Evolutionary conservation across 1,140 invertebrate genomes (phyloP).

Genomic region (Tetramorium simillimum): DNA sequence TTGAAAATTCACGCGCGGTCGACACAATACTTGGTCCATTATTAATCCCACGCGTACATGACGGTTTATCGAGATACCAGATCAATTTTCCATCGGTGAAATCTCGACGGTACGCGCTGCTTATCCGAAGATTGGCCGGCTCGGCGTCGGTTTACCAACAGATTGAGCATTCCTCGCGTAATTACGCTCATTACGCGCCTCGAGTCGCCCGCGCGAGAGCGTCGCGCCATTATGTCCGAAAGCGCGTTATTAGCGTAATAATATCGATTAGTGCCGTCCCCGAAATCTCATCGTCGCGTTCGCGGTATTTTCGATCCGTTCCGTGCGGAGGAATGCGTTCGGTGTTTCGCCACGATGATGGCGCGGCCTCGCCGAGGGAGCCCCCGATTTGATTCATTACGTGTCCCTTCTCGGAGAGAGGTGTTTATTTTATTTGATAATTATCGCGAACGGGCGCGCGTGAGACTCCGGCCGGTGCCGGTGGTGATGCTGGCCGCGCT

Average conservation of each 20-base stretch:
- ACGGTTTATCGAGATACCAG: conserved; percentile 11
- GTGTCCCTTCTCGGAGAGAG: conserved; percentile 67
- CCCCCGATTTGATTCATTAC: conserved; percentile 67
- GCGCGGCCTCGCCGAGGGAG: conserved; percentile 1
- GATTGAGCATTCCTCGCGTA: conserved; percentile 57
- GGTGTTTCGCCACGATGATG: conserved; percentile 50
- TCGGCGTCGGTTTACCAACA: conserved; percentile 46
- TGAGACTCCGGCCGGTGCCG: background rate
- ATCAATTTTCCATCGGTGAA: conserved; percentile 41
- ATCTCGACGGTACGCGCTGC: conserved; percentile 11
- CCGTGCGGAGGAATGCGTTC: conserved; percentile 36
- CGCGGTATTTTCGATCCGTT: conserved; percentile 41
- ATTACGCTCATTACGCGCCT: conserved; percentile 51
- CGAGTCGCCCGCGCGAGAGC: conserved; percentile 42
- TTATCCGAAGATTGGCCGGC: conserved; percentile 48
- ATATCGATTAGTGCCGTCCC: conserved; percentile 56
- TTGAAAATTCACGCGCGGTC: background rate
- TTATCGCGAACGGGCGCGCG: conserved; percentile 65
- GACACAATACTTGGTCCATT: background rate
- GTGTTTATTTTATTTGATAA: conserved; percentile 81
- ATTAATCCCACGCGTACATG: conserved; percentile 3
- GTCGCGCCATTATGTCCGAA: conserved; percentile 51
- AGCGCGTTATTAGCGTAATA: conserved; percentile 58
- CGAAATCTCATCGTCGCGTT: conserved; percentile 56
- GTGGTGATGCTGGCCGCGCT: conserved; percentile 1